Evolutionary conservation across 1,140 invertebrate species (phyloP).

Genomic region (Trinorchestia longiramus): DNA sequence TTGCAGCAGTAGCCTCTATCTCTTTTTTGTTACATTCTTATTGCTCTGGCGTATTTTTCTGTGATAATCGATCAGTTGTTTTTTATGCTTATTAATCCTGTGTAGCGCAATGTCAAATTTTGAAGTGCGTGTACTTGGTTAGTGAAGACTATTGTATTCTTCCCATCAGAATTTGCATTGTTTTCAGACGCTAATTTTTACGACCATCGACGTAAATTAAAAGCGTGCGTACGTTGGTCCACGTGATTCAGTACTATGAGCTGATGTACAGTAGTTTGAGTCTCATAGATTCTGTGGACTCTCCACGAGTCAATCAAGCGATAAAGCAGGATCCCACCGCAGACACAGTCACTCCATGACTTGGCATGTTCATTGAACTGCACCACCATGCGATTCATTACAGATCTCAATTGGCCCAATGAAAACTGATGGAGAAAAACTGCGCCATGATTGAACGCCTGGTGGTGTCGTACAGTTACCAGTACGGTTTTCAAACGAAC

Average conservation of each 20-base stretch:
- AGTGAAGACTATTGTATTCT: not conserved
- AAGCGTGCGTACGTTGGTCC: not conserved
- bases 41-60: not conserved
- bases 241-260: not conserved
- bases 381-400: not conserved
- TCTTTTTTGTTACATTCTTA: not conserved
- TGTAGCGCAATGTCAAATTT: not conserved
- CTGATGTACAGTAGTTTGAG: not conserved
- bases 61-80: not conserved
- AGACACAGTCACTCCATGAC: not conserved
- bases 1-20: not conserved
- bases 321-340: not conserved
- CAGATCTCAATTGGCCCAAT: conserved; percentile 30
- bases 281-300: not conserved
- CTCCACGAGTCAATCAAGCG: not conserved
- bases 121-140: not conserved
- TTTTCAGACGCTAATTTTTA: not conserved
- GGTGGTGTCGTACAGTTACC: not conserved
- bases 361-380: not conserved
- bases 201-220: not conserved
- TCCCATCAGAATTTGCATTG: not conserved
- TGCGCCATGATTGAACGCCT: not conserved
- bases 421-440: not conserved
- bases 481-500: not conserved
- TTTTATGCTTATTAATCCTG: not conserved